A percentile compares a stretch with the other conserved stretches of the same genome.
Conservation (phyloP, 2,797 vertebrate genomes). For the Varecia variegata region DNA sequence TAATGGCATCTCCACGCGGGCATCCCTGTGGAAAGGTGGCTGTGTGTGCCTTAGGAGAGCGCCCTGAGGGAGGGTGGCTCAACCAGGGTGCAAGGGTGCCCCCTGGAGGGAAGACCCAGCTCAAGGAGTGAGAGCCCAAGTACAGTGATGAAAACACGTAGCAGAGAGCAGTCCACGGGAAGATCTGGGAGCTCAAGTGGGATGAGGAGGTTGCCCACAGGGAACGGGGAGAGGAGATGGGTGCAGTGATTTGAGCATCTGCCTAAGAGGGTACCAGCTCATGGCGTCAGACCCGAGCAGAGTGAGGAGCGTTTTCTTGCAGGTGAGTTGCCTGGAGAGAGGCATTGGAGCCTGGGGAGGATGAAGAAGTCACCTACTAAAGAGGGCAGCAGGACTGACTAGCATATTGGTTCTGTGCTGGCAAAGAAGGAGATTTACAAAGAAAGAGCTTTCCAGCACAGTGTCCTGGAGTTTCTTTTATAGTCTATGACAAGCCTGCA, state of each 20-base stretch:
- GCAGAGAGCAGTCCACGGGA: background rate
- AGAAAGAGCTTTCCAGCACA: background rate
- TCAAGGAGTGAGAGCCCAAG: background rate
- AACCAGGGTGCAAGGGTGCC: too few species aligned
- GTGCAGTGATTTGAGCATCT: background rate
- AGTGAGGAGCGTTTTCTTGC: background rate
- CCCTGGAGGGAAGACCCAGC: background rate
- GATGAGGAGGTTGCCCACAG: background rate
- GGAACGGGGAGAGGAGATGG: background rate
- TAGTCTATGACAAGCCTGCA: background rate
- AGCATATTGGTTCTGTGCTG: background rate
- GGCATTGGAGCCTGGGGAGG: background rate
- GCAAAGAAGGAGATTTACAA: background rate
- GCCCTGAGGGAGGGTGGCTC: accelerated
- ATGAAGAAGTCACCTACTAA: background rate
- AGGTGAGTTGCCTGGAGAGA: background rate
- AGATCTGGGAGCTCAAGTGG: background rate
- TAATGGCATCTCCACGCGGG: accelerated
- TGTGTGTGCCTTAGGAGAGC: background rate
- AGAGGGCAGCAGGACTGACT: too few species aligned
- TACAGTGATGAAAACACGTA: background rate
- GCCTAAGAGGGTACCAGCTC: background rate
- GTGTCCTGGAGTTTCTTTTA: background rate
- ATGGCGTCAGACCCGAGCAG: background rate
- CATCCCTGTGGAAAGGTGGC: background rate